These are phyloP conservation scores for Malurus alboscapulatus DNA, from an alignment of 2,113 vertebrate genomes.

Conservation along the genomic window DNA sequence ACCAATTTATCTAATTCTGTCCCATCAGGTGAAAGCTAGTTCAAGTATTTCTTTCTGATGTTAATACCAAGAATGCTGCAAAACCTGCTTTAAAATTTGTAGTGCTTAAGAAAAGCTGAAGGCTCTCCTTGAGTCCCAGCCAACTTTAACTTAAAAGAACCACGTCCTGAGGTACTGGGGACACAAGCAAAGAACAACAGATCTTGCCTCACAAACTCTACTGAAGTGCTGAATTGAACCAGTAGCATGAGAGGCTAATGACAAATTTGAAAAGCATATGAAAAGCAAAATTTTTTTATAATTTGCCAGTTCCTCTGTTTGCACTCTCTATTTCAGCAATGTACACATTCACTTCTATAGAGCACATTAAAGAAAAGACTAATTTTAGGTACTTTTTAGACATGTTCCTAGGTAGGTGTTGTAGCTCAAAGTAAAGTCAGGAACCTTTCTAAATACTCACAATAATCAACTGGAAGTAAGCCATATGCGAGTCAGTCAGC, in stretches of 20 bases:
- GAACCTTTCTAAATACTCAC: neutral
- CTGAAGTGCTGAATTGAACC: neutral
- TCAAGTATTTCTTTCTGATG: neutral
- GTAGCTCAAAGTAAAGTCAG: neutral
- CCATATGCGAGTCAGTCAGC: neutral
- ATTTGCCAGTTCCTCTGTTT: neutral
- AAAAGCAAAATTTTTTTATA: neutral
- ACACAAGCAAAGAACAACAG: neutral
- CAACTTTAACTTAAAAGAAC: neutral
- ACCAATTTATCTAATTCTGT: neutral
- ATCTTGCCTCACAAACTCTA: neutral
- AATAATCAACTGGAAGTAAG: neutral
- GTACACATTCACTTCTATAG: neutral
- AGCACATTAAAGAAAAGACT: neutral
- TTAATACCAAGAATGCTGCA: neutral
- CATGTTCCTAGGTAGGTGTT: neutral
- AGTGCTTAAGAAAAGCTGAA: neutral
- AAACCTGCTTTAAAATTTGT: neutral
- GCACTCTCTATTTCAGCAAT: neutral
- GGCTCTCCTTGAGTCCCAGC: neutral
- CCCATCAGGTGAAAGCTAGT: neutral
- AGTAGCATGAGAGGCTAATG: neutral
- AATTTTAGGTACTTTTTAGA: neutral
- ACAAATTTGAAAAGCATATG: neutral
- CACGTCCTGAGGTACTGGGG: neutral